phyloP scores from a whole-genome alignment of 2,797 vertebrate genomes.

The Vespertilio murinus region DNA sequence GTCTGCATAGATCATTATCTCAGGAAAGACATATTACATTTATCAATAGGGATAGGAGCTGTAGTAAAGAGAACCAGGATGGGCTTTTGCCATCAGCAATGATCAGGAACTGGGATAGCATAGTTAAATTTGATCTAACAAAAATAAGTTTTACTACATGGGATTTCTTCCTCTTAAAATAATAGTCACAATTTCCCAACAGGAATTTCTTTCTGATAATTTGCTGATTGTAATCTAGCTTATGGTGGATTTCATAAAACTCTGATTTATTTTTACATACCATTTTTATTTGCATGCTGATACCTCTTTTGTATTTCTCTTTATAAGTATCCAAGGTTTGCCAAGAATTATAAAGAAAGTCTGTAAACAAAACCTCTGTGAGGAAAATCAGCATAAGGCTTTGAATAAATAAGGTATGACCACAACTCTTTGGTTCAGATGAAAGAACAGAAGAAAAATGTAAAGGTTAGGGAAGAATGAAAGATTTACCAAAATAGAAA shows the following conservation, averaged over 20 bases:
- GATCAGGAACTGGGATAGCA: background rate
- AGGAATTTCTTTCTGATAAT: background rate
- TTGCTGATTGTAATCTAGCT: background rate
- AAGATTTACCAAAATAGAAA: background rate
- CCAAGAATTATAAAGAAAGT: background rate
- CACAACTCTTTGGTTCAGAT: conserved; percentile 9
- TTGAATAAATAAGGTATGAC: conserved; percentile 21
- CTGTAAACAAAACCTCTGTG: conserved; percentile 28
- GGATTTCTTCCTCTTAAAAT: conserved; percentile 12
- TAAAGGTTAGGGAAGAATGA: background rate
- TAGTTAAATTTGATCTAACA: background rate
- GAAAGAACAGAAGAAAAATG: conserved; percentile 20
- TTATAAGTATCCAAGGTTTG: background rate
- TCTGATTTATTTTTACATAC: background rate
- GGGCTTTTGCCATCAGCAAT: background rate
- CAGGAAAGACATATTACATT: background rate
- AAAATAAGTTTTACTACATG: background rate
- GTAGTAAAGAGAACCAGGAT: background rate
- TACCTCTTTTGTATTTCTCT: background rate
- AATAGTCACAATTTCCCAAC: background rate
- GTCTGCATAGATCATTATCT: background rate
- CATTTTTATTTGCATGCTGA: background rate
- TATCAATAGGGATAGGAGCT: background rate
- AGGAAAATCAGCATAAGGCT: background rate
- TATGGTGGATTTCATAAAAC: background rate